A percentile compares a stretch with the other conserved stretches of the same genome.
Conservation (phyloP, 2,888 invertebrate genomes). For the Apodemia mormo region DNA sequence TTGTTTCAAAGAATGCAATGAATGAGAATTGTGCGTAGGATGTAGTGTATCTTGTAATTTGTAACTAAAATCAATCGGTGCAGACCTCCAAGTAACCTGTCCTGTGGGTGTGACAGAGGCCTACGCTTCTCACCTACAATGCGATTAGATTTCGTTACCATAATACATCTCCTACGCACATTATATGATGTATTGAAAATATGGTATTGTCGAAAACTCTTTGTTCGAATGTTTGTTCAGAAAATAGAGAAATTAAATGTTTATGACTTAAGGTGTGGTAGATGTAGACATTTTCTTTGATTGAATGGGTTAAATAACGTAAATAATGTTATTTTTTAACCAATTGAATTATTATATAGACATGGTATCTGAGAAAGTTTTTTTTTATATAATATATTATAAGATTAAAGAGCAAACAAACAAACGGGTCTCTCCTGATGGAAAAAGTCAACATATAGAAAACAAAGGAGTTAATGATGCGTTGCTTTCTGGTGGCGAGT, state of each 20-base stretch:
- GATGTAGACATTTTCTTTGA: too few species aligned
- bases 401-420: too few species aligned
- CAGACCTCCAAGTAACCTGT: constrained; percentile 66
- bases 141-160: constrained; percentile 52
- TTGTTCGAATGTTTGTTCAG: constrained; percentile 11
- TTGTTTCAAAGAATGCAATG: constrained; percentile 55
- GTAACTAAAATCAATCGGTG: constrained; percentile 75
- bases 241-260: neutral
- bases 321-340: too few species aligned
- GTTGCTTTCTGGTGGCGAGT: too few species aligned
- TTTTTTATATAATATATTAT: too few species aligned
- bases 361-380: too few species aligned
- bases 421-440: too few species aligned
- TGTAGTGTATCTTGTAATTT: constrained; percentile 57
- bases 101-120: constrained; percentile 63
- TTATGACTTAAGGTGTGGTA: too few species aligned
- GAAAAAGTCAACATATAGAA: too few species aligned
- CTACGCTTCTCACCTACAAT: constrained; percentile 57
- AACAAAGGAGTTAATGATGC: too few species aligned
- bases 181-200: constrained; percentile 50
- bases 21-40: constrained; percentile 61
- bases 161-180: constrained; percentile 55
- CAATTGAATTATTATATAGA: too few species aligned
- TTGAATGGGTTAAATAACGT: too few species aligned
- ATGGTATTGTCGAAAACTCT: constrained; percentile 23